Evolutionary conservation across 2,797 vertebrate genomes (phyloP).

Genomic region (Acomys russatus): DNA sequence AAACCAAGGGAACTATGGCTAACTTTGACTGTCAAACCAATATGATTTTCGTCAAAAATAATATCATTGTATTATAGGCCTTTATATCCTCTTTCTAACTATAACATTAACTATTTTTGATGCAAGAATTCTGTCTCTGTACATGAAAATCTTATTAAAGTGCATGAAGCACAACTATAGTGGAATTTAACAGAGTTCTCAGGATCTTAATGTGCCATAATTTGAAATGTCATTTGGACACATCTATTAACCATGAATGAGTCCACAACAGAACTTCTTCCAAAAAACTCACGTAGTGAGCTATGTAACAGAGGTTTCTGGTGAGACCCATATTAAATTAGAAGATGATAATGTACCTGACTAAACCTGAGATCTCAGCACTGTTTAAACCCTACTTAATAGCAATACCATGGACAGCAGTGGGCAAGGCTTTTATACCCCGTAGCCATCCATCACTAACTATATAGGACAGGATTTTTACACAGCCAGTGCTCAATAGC

Average conservation of each 20-base stretch:
- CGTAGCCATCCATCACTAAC: conserved; percentile 11
- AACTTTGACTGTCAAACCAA: neutral
- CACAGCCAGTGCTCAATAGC: conserved; percentile 32
- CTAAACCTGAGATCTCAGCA: neutral
- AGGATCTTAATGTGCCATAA: neutral
- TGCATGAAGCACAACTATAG: neutral
- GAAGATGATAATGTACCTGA: neutral
- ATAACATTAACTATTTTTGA: neutral
- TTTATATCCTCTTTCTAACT: conserved; percentile 14
- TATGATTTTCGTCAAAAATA: neutral
- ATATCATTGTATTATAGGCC: neutral
- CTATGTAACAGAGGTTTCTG: neutral
- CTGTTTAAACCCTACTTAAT: conserved; percentile 39
- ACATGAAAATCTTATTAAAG: neutral
- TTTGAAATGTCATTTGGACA: neutral
- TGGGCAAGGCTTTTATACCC: neutral
- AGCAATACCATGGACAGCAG: neutral
- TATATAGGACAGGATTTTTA: conserved; percentile 23
- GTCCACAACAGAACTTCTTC: neutral
- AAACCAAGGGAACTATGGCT: neutral
- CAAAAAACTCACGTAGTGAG: conserved; percentile 24
- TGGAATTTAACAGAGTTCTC: neutral
- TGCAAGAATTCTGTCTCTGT: neutral
- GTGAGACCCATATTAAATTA: conserved; percentile 3
- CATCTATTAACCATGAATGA: neutral